Percentiles rank a stretch among this genome's conserved stretches.
phyloP scores from a whole-genome alignment of 2,113 vertebrate genomes.

The Octodon degus region DNA sequence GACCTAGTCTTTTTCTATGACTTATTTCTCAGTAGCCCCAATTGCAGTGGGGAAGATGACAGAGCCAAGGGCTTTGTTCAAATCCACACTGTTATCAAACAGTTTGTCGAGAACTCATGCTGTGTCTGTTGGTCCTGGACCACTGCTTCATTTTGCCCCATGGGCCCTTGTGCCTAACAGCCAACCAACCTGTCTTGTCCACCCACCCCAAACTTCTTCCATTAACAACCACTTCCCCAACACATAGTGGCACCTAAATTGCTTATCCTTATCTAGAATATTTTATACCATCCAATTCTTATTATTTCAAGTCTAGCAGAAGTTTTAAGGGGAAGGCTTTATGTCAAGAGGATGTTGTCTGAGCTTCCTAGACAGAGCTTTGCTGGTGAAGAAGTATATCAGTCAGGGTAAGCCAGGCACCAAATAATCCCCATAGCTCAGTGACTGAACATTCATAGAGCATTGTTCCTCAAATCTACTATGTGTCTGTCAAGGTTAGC shows the following conservation, averaged over 20 bases:
- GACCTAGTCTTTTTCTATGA: not conserved
- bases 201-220: not conserved
- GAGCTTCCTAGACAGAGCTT: not conserved
- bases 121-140: not conserved
- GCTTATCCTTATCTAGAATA: not conserved
- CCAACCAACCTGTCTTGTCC: not conserved
- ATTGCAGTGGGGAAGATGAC: not conserved
- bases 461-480: not conserved
- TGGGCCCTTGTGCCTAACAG: not conserved
- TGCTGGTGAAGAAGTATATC: not conserved
- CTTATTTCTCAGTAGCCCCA: not conserved
- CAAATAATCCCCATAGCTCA: not conserved
- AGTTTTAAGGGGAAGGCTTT: not conserved
- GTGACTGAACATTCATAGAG: not conserved
- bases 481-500: not conserved
- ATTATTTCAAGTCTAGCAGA: not conserved
- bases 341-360: not conserved
- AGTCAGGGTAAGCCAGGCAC: not conserved
- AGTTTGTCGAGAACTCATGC: not conserved
- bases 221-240: not conserved
- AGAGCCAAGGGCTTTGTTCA: not conserved
- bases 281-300: not conserved
- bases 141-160: not conserved
- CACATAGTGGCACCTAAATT: not conserved
- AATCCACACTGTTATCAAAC: not conserved